Evolutionary conservation across 2,797 vertebrate species (phyloP), one percentile per base, ranked within the genome.

Genomic region (Muraenolepis orangiensis): DNA sequence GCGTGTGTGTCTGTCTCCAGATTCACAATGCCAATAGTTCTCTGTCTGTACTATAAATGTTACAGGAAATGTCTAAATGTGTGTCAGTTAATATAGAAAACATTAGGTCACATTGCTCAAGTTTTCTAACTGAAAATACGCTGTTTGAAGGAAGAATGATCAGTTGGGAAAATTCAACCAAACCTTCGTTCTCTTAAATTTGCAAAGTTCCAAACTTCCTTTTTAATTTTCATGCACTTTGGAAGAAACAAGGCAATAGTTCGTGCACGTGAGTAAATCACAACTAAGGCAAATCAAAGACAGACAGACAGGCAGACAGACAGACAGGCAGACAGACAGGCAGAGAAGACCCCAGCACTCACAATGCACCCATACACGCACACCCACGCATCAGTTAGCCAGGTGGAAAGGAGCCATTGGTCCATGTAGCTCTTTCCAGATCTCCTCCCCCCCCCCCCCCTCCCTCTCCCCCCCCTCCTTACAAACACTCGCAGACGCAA

Each of bases 401-500:
- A 77, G n/a, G 71, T 61, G 77, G 26, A 77, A 75, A 30, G 14
- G 71, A 64, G 28, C 72, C 26, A 66, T 74, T 78, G 73, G 70
- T 79, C 79, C 71, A 29, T 74, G 71, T 57, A 67, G 51, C 29
- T 69, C 77, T 78, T 84, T 85, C 73, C 80, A 38, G 78, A 42
- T 77, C 66, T 42, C 38, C 14, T 38, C 26, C 28, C 23, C 34
- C 80, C 71, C 66, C 74, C 81, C 67, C 69, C 31, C 66, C 72
- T 71, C 29, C 76, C 14, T 72, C 31, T 0, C 66, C 72, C 14
- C 18, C 5, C 34, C 80, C 69, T 70, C 74, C 81, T 75, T 4
- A 71, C 69, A 70, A 14, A 42, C 61, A 23, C 31, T 28, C 66
- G 66, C 28, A 31, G 91, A 91, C 80, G 88, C 88, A 90, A 90